Evolutionary conservation across 2,888 invertebrate genomes (phyloP).

Genomic region (Petrolisthes cinctipes): DNA sequence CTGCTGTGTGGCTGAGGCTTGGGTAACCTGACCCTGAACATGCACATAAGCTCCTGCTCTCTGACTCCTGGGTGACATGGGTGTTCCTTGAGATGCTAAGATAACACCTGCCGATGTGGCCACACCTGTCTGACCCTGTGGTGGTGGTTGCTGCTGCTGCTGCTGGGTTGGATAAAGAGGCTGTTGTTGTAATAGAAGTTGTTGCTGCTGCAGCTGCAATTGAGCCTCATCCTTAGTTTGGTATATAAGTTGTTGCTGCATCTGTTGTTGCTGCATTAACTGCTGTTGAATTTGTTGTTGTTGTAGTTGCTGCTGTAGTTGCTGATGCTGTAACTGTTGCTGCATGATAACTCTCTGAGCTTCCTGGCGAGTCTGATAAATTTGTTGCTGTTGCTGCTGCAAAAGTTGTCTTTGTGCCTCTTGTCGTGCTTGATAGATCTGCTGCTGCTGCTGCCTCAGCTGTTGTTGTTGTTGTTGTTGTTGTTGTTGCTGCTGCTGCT

Average conservation of each 20-base stretch:
- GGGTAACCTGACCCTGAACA: slow-evolving; percentile 54
- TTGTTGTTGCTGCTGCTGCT: slow-evolving; percentile 37
- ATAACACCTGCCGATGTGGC: slow-evolving; percentile 57
- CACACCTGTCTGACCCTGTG: slow-evolving; percentile 35
- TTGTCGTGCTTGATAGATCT: slow-evolving; percentile 51
- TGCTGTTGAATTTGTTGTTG: slow-evolving; percentile 50
- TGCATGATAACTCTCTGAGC: slow-evolving; percentile 50
- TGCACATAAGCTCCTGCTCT: slow-evolving; percentile 64
- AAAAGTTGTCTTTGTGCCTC: slow-evolving; percentile 55
- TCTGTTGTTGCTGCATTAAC: slow-evolving; percentile 48
- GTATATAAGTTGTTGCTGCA: slow-evolving; percentile 55
- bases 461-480: slow-evolving; percentile 46
- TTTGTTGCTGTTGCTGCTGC: slow-evolving; percentile 50
- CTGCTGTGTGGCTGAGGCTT: slow-evolving; percentile 34
- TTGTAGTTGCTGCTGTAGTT: slow-evolving; percentile 33
- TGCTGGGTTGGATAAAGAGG: slow-evolving; percentile 55
- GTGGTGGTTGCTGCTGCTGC: slow-evolving; percentile 45
- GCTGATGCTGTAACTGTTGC: slow-evolving; percentile 48
- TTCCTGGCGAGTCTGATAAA: slow-evolving; percentile 48
- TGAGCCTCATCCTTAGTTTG: slow-evolving; percentile 59
- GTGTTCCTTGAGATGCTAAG: slow-evolving; percentile 60
- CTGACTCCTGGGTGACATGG: slow-evolving; percentile 65
- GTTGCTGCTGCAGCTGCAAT: slow-evolving; percentile 62
- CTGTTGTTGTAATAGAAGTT: slow-evolving; percentile 51
- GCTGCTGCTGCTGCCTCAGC: slow-evolving; percentile 45